Percentiles rank a stretch among this genome's conserved stretches.
phyloP scores from a whole-genome alignment of 2,888 invertebrate genomes.

The Catocala fraxini region DNA sequence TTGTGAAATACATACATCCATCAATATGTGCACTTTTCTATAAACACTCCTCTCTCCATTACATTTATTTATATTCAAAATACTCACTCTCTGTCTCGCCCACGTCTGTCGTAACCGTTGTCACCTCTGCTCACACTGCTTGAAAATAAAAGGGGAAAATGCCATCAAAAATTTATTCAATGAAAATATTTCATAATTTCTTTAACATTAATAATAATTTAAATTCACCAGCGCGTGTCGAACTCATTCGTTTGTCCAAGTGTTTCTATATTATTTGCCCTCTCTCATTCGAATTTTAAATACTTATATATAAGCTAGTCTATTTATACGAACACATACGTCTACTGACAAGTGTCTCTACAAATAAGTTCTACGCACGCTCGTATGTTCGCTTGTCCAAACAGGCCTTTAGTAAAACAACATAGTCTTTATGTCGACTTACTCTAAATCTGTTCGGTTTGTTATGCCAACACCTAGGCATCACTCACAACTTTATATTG shows the following conservation, averaged over 20 bases:
- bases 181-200: not conserved
- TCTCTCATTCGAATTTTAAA: not conserved
- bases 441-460: conserved; percentile 76
- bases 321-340: too few relatives aligned
- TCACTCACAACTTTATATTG: conserved; percentile 43
- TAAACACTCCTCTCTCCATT: not conserved
- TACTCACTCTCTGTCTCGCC: conserved; percentile 88
- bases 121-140: conserved; percentile 79
- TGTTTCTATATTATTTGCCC: too few relatives aligned
- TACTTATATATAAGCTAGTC: not conserved
- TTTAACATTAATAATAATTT: not conserved
- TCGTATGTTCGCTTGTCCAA: conserved; percentile 58
- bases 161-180: not conserved
- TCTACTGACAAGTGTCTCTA: too few relatives aligned
- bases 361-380: too few relatives aligned
- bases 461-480: conserved; percentile 72
- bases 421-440: conserved; percentile 58
- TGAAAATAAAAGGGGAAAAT: conserved; percentile 26
- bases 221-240: too few relatives aligned
- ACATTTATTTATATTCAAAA: conserved; percentile 1
- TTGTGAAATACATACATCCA: too few relatives aligned
- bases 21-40: too few relatives aligned
- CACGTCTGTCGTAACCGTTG: conserved; percentile 84
- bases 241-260: too few relatives aligned
- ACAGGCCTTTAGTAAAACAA: conserved; percentile 79